Percentiles rank a stretch among this genome's conserved stretches.
Conservation (phyloP, 2,888 invertebrate species). For the Coecobrya sp. region DNA sequence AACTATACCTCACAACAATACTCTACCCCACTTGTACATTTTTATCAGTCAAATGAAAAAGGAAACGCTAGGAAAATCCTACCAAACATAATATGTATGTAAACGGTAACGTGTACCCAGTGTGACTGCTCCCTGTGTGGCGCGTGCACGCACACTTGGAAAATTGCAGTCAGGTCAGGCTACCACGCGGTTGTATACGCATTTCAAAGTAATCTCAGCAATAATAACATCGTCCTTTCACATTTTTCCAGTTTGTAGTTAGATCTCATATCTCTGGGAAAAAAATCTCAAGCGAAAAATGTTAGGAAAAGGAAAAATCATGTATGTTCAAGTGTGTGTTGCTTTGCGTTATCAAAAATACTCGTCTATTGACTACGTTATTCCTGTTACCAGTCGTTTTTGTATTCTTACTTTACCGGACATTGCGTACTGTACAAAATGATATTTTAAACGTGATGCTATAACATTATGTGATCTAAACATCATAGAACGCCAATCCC, state of each 20-base stretch:
- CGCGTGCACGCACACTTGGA: slow-evolving; percentile 5
- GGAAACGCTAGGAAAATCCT: neutral
- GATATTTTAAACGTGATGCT: slow-evolving; percentile 3
- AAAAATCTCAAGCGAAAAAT: slow-evolving; percentile 13
- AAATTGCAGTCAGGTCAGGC: slow-evolving; percentile 56
- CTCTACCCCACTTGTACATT: neutral
- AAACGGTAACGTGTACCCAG: neutral
- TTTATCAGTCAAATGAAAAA: slow-evolving; percentile 26
- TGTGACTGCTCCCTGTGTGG: slow-evolving; percentile 22
- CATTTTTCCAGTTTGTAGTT: slow-evolving; percentile 19
- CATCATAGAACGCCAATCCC: neutral
- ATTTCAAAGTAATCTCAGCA: slow-evolving; percentile 50
- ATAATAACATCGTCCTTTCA: slow-evolving; percentile 49
- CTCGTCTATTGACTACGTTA: slow-evolving; percentile 22
- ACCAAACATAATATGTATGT: neutral
- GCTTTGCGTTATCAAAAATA: slow-evolving; percentile 61
- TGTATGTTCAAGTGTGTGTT: slow-evolving; percentile 25
- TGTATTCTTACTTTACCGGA: neutral
- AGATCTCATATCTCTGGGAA: neutral
- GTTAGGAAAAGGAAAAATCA: slow-evolving; percentile 14
- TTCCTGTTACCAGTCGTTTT: neutral
- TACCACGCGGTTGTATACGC: slow-evolving; percentile 40
- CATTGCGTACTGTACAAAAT: neutral
- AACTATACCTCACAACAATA: slow-evolving; percentile 38
- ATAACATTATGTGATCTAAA: neutral